Conservation (phyloP, 2,113 vertebrate genomes). For the Corythaixoides concolor region DNA sequence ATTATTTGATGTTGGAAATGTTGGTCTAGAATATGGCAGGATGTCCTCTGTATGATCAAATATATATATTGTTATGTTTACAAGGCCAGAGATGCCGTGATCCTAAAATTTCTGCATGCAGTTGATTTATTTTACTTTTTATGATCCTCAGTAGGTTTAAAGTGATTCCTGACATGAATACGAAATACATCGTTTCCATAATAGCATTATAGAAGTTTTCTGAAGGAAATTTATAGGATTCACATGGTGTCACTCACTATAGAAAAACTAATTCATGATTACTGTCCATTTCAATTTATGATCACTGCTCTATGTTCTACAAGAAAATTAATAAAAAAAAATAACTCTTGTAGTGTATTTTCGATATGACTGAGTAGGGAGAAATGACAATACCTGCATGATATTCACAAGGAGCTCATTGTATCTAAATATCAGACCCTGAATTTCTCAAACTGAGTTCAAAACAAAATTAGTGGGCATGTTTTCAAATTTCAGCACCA, state of each 20-base stretch:
- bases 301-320: not conserved
- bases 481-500: not conserved
- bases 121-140: constrained; percentile 1
- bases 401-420: not conserved
- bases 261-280: constrained; percentile 6
- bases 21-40: constrained; percentile 93
- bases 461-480: not conserved
- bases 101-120: not conserved
- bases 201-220: not conserved
- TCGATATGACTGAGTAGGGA: not conserved
- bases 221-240: not conserved
- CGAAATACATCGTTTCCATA: not conserved
- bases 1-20: constrained; percentile 93
- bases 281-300: constrained; percentile 5
- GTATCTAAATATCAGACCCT: not conserved
- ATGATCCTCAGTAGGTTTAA: not conserved
- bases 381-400: not conserved
- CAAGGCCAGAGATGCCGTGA: not conserved
- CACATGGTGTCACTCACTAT: not conserved
- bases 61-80: not conserved
- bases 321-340: not conserved
- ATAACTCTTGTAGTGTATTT: not conserved
- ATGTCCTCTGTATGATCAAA: constrained; percentile 88
- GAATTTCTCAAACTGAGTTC: not conserved
- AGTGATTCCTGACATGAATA: not conserved